These are phyloP conservation scores for Cacatua alba DNA, from an alignment of 2,113 vertebrate genomes.

Conservation along the genomic window DNA sequence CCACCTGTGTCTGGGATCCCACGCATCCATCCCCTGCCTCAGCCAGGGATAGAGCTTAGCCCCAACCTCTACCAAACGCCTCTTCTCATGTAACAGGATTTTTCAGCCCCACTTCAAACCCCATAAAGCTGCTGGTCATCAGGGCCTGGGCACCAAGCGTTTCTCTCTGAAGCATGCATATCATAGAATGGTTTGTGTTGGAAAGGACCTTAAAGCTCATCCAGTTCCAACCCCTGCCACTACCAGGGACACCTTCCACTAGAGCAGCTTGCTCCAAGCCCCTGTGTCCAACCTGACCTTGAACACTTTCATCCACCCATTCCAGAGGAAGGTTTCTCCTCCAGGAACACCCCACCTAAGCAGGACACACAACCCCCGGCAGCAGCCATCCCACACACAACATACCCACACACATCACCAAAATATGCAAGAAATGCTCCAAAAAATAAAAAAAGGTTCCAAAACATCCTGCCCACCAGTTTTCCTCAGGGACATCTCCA, in stretches of 20 bases:
- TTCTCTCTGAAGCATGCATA: background rate
- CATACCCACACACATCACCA: background rate
- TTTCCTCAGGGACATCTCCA: background rate
- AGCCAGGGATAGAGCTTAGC: background rate
- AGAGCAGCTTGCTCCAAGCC: background rate
- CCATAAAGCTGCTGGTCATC: background rate
- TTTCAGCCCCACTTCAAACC: background rate
- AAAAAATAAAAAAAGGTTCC: background rate
- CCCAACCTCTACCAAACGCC: background rate
- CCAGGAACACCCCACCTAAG: background rate
- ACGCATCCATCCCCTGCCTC: background rate
- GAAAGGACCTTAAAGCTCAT: background rate
- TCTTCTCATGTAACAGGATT: background rate
- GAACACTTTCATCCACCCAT: background rate
- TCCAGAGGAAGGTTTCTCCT: background rate
- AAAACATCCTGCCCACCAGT: background rate
- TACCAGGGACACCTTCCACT: background rate
- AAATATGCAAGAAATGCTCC: background rate
- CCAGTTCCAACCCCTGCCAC: background rate
- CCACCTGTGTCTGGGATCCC: background rate
- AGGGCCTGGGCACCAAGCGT: fast-evolving
- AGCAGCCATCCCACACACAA: background rate
- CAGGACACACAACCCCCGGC: background rate
- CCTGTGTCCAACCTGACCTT: background rate
- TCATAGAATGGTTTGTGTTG: background rate